Base-by-base conservation (phyloP, 1,140 invertebrate species). In the Steinernema khuongi region DNA sequence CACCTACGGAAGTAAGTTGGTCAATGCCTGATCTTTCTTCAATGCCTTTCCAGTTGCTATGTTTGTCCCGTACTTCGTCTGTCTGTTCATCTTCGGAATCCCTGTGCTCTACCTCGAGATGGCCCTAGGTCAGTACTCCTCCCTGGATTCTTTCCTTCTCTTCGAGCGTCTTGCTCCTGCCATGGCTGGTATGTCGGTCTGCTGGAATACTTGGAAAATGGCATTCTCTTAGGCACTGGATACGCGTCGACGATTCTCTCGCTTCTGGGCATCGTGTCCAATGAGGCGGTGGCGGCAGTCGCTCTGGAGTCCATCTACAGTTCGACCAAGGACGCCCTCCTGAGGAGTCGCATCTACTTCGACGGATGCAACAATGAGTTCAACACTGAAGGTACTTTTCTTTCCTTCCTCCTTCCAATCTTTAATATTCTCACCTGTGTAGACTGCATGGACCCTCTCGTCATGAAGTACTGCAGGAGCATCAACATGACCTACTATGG, bases 61-160 rank as follows among this genome's bases (percentile, higher is more conserved):
- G 50, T 60, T 60, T 4, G 26, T 60, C 7, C 50, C 50, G 7
- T 60, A 17, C 22, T 60, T 60, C 19, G 11, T 60, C 2, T 60
- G 50, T 26, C 26, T 60, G 50, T 7, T 60, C 4, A 22, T 60
- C 50, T 60, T 60, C 26, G 50, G 50, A 7, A 60, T 60, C 22
- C 50, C 50, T 2, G 22, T 60, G 14, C 19, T 60, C 7, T 60
- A 60, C 50, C 50, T 60, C 26, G 50, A 60, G 26, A 60, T 60
- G 50, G 50, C 50, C 14, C 50, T 60, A 14, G 50, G 50, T 22
- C 50, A 60, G 50, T 60, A 60, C 50, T 60, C 50, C 7, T 60
- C 50, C 11, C 50, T 60, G 7, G 50, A 60, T 60, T 60, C 50
- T 14, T 60, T 17, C 26, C 50, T 60, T 4, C 50, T 60, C 22